Base-by-base conservation (phyloP, 2,113 vertebrate species). In the Aspidoscelis tigris region DNA sequence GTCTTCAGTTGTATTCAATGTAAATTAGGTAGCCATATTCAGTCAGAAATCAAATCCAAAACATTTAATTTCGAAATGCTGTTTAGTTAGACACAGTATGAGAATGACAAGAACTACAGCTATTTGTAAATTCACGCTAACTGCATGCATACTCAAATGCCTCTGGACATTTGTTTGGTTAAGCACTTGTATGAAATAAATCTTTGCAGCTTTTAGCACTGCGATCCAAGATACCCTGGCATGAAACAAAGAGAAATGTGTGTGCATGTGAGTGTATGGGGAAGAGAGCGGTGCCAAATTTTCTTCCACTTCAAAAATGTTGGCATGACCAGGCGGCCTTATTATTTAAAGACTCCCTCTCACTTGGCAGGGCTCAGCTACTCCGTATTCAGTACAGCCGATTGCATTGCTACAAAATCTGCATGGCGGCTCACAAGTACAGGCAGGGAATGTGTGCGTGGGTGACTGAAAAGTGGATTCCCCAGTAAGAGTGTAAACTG, bases 261-360 rank as follows among this genome's bases (percentile, higher is more conserved):
- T 78, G 61, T 41, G 20, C 21, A 41, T 44, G 53, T 44, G 2
- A 41, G 58, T 14, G 39, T 22, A 20, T 4, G 5, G 58, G 18
- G 9, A 18, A 11, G 58, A 22, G 1, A 24, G 21, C 39, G 6
- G 21, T 78, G 77, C 61, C 39, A 47, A 24, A 7, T 73, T 73
- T 61, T 82, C 53, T 47, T 39, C n/a, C 53, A 72, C 22, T 61
- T 82, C 70, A 64, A 9, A 72, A 82, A 73, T 44, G 61, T 44
- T 44, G 69, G 21, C 21, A 81, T 5, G 6, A 39, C 50, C 21
- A 58, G 12, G 20, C 18, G 24, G 39, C 7, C 50, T 58, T 58
- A n/a, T 53, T 58, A 24, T 55, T 72, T 22, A 72, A 26, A 16
- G 10, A 58, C 53, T 72, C 22, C 80, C 68, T 26, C 50, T 58